A percentile compares a stretch with the other conserved stretches of the same genome.
Evolutionary conservation across 2,888 invertebrate genomes (phyloP).

Genomic region (Tipula unca): DNA sequence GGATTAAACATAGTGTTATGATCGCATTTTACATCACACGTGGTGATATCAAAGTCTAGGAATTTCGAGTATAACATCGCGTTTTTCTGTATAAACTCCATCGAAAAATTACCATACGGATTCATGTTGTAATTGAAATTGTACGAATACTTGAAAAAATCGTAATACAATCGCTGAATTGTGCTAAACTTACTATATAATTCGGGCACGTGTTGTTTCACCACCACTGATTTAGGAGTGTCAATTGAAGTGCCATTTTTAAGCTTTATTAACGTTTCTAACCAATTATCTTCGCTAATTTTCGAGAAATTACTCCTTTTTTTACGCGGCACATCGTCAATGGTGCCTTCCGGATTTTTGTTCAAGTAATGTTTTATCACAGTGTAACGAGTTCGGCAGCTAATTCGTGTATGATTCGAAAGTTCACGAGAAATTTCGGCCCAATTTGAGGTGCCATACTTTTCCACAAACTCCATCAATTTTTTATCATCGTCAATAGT

Average conservation of each 20-base stretch:
- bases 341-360: slow-evolving; percentile 40
- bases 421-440: slow-evolving; percentile 46
- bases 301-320: slow-evolving; percentile 22
- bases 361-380: slow-evolving; percentile 47
- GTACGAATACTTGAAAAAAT: slow-evolving; percentile 36
- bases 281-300: slow-evolving; percentile 35
- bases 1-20: neutral
- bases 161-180: slow-evolving; percentile 26
- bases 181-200: slow-evolving; percentile 15
- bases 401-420: slow-evolving; percentile 47
- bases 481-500: slow-evolving; percentile 52
- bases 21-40: neutral
- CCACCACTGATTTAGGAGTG: neutral
- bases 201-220: neutral
- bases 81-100: neutral
- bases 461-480: slow-evolving; percentile 47
- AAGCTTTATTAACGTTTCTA: slow-evolving; percentile 31
- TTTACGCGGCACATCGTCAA: slow-evolving; percentile 35
- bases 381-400: slow-evolving; percentile 52
- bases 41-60: neutral
- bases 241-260: slow-evolving; percentile 26
- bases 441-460: slow-evolving; percentile 46
- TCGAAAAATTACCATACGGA: neutral
- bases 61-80: neutral
- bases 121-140: slow-evolving; percentile 27